phyloP scores from a whole-genome alignment of 2,888 invertebrate genomes.

The Hypolimnas misippus region DNA sequence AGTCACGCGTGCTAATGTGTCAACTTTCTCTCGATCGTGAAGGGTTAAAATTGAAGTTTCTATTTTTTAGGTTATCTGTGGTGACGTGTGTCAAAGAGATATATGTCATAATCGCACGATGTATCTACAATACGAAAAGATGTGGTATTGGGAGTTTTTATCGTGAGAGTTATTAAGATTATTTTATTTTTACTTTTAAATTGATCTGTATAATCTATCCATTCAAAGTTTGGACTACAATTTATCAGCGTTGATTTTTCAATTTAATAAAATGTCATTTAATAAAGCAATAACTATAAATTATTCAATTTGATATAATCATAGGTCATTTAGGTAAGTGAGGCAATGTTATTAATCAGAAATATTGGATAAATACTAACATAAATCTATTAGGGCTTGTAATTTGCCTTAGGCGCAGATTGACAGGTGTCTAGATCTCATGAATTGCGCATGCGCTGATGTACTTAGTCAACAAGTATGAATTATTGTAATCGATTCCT shows the following conservation, averaged over 20 bases:
- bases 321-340: constrained; percentile 36
- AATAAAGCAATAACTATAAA: constrained; percentile 27
- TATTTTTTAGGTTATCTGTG: constrained; percentile 60
- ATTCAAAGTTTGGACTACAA: constrained; percentile 6
- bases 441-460: constrained; percentile 28
- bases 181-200: not conserved
- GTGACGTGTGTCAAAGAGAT: constrained; percentile 31
- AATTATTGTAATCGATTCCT: constrained; percentile 4
- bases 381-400: constrained; percentile 34
- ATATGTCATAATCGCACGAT: constrained; percentile 16
- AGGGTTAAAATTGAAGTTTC: constrained; percentile 50
- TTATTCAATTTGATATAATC: constrained; percentile 41
- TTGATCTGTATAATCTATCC: not conserved
- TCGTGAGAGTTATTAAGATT: no score
- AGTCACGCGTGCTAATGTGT: constrained; percentile 59
- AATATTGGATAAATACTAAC: constrained; percentile 48
- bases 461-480: constrained; percentile 19
- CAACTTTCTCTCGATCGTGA: constrained; percentile 65
- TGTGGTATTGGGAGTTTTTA: no score
- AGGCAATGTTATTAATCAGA: constrained; percentile 52
- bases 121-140: not conserved
- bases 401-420: constrained; percentile 33
- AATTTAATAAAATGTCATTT: constrained; percentile 18
- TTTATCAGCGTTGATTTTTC: constrained; percentile 7
- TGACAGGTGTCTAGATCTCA: constrained; percentile 31